phyloP scores from a whole-genome alignment of 2,113 vertebrate species.

The Ochotona curzoniae region DNA sequence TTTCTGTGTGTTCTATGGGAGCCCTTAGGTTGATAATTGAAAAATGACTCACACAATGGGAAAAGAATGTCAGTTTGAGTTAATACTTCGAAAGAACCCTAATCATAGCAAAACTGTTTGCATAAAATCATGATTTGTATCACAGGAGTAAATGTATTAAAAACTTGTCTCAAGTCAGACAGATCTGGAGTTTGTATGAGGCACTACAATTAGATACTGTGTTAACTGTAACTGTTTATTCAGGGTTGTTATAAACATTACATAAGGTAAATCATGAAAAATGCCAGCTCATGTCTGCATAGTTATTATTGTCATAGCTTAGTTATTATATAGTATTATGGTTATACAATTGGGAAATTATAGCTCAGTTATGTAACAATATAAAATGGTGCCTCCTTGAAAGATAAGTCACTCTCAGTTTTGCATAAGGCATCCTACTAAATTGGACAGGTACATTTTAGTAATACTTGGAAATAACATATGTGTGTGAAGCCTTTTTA shows the following conservation, averaged over 20 bases:
- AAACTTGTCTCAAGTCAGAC: not conserved
- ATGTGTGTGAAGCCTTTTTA: not conserved
- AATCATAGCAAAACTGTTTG: not conserved
- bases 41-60: not conserved
- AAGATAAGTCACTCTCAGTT: not conserved
- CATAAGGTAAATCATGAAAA: conserved; percentile 41
- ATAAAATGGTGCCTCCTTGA: not conserved
- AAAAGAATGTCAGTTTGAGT: not conserved
- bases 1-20: not conserved
- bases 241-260: not conserved
- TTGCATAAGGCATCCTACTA: not conserved
- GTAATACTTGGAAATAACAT: not conserved
- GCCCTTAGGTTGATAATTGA: not conserved
- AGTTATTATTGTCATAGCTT: not conserved
- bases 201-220: not conserved
- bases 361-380: conserved; percentile 1
- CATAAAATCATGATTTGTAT: not conserved
- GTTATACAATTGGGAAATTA: conserved; percentile 31
- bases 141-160: not conserved
- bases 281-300: not conserved
- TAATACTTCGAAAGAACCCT: not conserved
- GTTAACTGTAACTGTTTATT: not conserved
- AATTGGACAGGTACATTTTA: not conserved
- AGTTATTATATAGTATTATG: not conserved
- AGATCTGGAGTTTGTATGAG: not conserved